Evolutionary conservation across 2,797 vertebrate genomes (phyloP).

Genomic region (Scyliorhinus canicula): DNA sequence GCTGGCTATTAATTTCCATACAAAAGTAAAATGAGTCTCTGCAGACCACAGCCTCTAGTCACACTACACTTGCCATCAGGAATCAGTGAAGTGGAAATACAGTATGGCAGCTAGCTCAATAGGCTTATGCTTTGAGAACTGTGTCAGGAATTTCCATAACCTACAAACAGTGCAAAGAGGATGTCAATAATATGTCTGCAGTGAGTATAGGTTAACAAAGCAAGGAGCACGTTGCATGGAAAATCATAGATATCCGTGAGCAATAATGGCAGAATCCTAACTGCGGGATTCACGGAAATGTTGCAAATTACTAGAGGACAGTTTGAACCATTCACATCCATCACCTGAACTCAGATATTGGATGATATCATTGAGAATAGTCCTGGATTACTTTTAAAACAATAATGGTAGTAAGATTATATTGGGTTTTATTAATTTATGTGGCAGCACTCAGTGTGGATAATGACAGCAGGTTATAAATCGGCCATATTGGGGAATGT

Average conservation of each 20-base stretch:
- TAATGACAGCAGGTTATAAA: neutral
- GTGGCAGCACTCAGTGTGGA: neutral
- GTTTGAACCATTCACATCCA: neutral
- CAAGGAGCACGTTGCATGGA: neutral
- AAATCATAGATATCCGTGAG: neutral
- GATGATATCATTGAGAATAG: neutral
- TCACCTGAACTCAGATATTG: neutral
- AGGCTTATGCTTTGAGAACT: neutral
- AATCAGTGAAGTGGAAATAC: conserved; percentile 4
- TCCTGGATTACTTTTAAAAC: neutral
- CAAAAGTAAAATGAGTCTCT: conserved; percentile 27
- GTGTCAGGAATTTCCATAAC: neutral
- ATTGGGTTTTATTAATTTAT: neutral
- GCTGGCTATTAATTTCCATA: conserved; percentile 20
- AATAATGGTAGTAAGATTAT: neutral
- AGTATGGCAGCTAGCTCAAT: neutral
- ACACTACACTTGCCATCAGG: conserved; percentile 1
- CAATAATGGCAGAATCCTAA: neutral
- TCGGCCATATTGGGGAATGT: too few species aligned
- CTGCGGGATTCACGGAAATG: neutral
- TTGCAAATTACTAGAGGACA: neutral
- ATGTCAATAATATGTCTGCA: neutral
- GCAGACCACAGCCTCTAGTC: neutral
- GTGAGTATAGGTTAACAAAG: neutral
- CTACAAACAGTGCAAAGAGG: neutral